Evolutionary conservation across 2,797 vertebrate species (phyloP).

Genomic region (Chrosomus eos): DNA sequence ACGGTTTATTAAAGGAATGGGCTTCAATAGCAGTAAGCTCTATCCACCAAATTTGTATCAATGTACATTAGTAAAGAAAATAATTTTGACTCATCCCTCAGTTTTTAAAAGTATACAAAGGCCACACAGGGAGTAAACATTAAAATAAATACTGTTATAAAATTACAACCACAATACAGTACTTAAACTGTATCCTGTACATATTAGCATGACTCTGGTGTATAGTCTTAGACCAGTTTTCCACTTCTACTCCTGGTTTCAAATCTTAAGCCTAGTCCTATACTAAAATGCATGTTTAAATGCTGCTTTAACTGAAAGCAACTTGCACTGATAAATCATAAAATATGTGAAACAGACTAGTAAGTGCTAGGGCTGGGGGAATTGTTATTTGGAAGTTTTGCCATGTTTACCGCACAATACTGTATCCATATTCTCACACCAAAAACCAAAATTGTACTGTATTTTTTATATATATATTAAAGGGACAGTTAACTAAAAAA

Average conservation of each 20-base stretch:
- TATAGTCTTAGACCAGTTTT: neutral
- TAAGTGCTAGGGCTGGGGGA: too few relatives aligned
- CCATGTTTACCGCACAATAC: neutral
- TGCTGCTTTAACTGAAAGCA: too few relatives aligned
- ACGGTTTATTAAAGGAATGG: neutral
- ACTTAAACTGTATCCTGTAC: neutral
- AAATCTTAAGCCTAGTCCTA: too few relatives aligned
- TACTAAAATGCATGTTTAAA: too few relatives aligned
- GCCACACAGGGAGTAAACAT: neutral
- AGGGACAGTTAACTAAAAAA: too few relatives aligned
- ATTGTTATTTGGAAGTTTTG: neutral
- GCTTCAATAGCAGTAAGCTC: slow-evolving; percentile 3
- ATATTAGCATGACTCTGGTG: neutral
- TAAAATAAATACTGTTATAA: neutral
- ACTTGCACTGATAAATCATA: too few relatives aligned
- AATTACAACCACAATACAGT: neutral
- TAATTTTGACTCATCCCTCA: neutral
- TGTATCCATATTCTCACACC: neutral
- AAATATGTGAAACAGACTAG: too few relatives aligned
- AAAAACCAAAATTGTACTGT: neutral
- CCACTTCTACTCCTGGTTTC: too few relatives aligned
- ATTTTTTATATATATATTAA: too few relatives aligned
- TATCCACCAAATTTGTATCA: neutral
- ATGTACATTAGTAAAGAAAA: neutral
- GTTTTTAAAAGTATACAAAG: neutral